Evolutionary conservation across 2,888 invertebrate species (phyloP).

Genomic region (Dryobotodes eremita): DNA sequence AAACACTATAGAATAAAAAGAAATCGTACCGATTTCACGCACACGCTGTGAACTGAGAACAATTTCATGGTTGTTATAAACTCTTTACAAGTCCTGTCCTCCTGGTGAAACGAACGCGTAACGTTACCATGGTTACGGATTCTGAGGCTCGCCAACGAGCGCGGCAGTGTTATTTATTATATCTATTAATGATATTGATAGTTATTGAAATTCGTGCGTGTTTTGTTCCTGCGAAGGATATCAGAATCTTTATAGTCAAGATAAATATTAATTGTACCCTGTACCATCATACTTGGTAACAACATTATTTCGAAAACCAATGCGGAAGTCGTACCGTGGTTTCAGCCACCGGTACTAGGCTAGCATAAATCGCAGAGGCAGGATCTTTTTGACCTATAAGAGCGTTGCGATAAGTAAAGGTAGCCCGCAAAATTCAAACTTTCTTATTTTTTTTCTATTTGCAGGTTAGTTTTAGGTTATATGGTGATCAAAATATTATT

Average conservation of each 20-base stretch:
- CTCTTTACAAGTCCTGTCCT: constrained; percentile 10
- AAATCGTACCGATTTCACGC: background rate
- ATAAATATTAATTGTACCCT: background rate
- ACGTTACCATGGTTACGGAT: constrained; percentile 18
- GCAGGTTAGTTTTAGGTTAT: no score
- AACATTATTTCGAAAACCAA: background rate
- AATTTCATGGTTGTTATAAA: background rate
- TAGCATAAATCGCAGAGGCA: background rate
- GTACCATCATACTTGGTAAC: background rate
- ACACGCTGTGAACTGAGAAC: background rate
- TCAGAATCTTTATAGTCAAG: no score
- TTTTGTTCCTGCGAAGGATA: no score
- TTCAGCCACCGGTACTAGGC: background rate
- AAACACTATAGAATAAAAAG: background rate
- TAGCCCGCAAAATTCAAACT: background rate
- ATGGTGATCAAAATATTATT: no score
- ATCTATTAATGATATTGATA: no score
- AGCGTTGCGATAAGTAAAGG: background rate
- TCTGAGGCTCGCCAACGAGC: background rate
- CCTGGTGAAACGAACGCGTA: constrained; percentile 12
- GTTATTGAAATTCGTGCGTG: no score
- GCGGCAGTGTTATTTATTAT: background rate
- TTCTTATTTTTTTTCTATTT: background rate
- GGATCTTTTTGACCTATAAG: background rate
- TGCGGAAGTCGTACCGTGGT: background rate